Conservation (phyloP, 2,888 invertebrate species). For the Amphiduros pacificus region DNA sequence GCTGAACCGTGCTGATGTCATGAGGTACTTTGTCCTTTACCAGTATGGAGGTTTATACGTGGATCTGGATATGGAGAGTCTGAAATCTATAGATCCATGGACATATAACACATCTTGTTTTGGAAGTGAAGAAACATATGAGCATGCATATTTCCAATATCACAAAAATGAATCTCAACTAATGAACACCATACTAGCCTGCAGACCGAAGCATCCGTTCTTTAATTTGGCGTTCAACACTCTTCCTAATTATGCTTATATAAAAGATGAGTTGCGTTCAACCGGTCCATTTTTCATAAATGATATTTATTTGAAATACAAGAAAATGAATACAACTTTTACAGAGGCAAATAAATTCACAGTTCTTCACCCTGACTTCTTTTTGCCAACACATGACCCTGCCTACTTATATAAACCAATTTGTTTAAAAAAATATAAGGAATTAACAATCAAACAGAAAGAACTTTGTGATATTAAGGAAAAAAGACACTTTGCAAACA, state of each 20-base stretch:
- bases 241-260: too few relatives aligned
- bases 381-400: slow-evolving; percentile 31
- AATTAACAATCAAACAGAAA: slow-evolving; percentile 4
- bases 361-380: slow-evolving; percentile 27
- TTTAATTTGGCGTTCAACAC: slow-evolving; percentile 20
- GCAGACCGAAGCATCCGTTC: slow-evolving; percentile 26
- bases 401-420: too few relatives aligned
- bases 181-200: slow-evolving; percentile 30
- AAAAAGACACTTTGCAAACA: slow-evolving; percentile 5
- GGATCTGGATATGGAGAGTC: slow-evolving; percentile 29
- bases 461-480: background rate
- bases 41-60: slow-evolving; percentile 32
- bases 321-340: too few relatives aligned
- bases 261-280: too few relatives aligned
- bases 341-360: too few relatives aligned
- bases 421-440: too few relatives aligned
- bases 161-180: slow-evolving; percentile 15
- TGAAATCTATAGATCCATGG: slow-evolving; percentile 28
- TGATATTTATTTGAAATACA: slow-evolving; percentile 3
- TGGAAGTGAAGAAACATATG: slow-evolving; percentile 29
- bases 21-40: slow-evolving; percentile 31
- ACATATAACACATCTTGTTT: slow-evolving; percentile 22
- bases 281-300: too few relatives aligned
- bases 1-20: slow-evolving; percentile 28
- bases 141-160: slow-evolving; percentile 27